A percentile compares a stretch with the other conserved stretches of the same genome.
These are phyloP conservation scores for Meleagris gallopavo DNA, from an alignment of 2,113 vertebrate genomes.

Conservation along the genomic window DNA sequence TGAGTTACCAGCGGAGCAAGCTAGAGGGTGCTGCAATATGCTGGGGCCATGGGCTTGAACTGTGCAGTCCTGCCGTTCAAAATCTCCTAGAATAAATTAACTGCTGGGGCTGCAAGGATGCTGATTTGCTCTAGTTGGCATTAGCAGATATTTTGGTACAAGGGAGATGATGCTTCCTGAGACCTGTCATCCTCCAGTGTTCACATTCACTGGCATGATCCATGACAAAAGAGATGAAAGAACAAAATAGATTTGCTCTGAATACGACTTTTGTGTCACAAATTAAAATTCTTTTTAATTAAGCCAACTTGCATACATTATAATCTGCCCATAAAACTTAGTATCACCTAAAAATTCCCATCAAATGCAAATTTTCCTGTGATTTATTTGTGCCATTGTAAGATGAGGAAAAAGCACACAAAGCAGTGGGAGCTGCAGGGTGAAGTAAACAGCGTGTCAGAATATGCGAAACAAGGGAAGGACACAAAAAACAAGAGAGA, in stretches of 20 bases:
- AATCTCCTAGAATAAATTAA: slow-evolving; percentile 55
- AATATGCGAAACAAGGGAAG: slow-evolving; percentile 63
- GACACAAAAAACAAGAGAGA: background rate
- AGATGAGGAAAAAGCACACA: slow-evolving; percentile 30
- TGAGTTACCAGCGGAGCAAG: background rate
- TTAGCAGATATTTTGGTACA: background rate
- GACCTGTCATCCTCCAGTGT: slow-evolving; percentile 9
- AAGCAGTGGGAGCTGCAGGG: slow-evolving; percentile 54
- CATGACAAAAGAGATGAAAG: slow-evolving; percentile 5
- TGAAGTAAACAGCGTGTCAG: slow-evolving; percentile 61
- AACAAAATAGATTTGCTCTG: background rate
- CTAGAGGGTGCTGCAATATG: slow-evolving; percentile 51
- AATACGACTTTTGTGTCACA: background rate
- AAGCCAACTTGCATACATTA: slow-evolving; percentile 11
- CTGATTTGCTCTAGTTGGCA: slow-evolving; percentile 26
- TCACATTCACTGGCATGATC: slow-evolving; percentile 36
- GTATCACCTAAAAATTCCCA: slow-evolving; percentile 56
- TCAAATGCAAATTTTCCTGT: slow-evolving; percentile 61
- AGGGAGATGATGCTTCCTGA: slow-evolving; percentile 1
- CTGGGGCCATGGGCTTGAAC: background rate
- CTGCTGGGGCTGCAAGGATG: background rate
- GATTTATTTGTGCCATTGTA: slow-evolving; percentile 60
- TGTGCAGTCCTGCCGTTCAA: background rate
- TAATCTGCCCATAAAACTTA: slow-evolving; percentile 36
- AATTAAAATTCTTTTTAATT: slow-evolving; percentile 51